Percentiles rank a stretch among this genome's conserved stretches.
Conservation (phyloP, 2,797 vertebrate genomes). For the Rhinoraja longicauda region DNA sequence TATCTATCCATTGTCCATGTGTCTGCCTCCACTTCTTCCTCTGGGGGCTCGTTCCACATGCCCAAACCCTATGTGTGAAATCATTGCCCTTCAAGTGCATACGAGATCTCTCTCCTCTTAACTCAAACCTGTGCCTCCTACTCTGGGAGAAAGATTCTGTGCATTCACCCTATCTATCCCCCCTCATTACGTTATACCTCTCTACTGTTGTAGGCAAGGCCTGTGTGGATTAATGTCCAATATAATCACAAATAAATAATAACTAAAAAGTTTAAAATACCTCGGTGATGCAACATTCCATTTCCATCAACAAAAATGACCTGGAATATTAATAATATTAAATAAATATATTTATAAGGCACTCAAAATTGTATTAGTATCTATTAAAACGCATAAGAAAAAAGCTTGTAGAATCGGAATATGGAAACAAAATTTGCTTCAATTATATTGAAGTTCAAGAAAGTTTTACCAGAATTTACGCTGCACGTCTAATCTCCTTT, state of each 20-base stretch:
- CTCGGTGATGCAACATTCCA: slow-evolving; percentile 82
- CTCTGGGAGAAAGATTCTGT: no score
- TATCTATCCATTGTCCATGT: no score
- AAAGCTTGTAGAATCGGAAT: no score
- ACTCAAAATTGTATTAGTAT: not conserved
- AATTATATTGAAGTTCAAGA: not conserved
- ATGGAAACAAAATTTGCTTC: not conserved
- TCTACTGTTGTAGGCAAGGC: no score
- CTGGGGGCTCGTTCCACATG: no score
- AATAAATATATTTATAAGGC: not conserved
- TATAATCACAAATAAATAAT: slow-evolving; percentile 28
- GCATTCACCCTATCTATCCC: no score
- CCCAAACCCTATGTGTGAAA: no score
- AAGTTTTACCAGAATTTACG: not conserved
- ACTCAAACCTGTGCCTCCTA: no score
- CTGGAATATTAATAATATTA: slow-evolving; percentile 51
- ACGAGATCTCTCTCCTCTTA: no score
- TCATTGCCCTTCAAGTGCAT: no score
- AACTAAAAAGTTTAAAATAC: slow-evolving; percentile 51
- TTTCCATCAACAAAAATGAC: slow-evolving; percentile 90
- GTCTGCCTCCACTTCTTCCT: no score
- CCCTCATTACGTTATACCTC: no score
- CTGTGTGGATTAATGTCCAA: not conserved
- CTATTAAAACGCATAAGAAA: not conserved
- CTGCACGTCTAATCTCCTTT: not conserved